These are phyloP conservation scores for Anser brachyrhynchus DNA, from an alignment of 2,113 vertebrate genomes.

Conservation along the genomic window DNA sequence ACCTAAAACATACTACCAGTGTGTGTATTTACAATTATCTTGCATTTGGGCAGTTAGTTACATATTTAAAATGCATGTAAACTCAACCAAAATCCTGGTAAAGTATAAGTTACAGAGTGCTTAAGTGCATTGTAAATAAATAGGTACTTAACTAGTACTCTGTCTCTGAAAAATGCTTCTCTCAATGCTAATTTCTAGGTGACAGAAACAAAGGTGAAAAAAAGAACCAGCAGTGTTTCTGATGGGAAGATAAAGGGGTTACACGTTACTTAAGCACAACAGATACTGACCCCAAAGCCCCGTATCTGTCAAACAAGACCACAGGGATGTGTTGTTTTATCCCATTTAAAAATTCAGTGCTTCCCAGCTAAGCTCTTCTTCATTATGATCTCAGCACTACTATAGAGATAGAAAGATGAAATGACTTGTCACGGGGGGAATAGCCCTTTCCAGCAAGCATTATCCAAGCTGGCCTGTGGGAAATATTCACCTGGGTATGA, in stretches of 20 bases:
- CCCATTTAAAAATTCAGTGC: neutral
- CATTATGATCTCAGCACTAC: neutral
- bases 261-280: neutral
- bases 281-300: slow-evolving; percentile 22
- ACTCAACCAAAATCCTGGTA: slow-evolving; percentile 49
- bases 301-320: neutral
- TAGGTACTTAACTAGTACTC: slow-evolving; percentile 44
- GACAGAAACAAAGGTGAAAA: neutral
- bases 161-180: slow-evolving; percentile 10
- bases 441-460: slow-evolving; percentile 13
- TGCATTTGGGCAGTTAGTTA: slow-evolving; percentile 31
- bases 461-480: neutral
- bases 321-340: slow-evolving; percentile 6
- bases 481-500: slow-evolving; percentile 39
- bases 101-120: slow-evolving; percentile 60
- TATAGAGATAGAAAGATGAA: neutral
- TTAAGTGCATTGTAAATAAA: slow-evolving; percentile 67
- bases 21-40: slow-evolving; percentile 47
- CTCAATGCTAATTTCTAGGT: neutral
- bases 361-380: neutral
- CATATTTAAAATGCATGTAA: slow-evolving; percentile 45
- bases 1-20: slow-evolving; percentile 8
- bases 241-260: neutral
- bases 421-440: accelerated
- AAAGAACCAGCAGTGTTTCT: neutral